Percentiles rank a stretch among this genome's conserved stretches.
Conservation (phyloP, 2,797 vertebrate genomes). For the Emys orbicularis region DNA sequence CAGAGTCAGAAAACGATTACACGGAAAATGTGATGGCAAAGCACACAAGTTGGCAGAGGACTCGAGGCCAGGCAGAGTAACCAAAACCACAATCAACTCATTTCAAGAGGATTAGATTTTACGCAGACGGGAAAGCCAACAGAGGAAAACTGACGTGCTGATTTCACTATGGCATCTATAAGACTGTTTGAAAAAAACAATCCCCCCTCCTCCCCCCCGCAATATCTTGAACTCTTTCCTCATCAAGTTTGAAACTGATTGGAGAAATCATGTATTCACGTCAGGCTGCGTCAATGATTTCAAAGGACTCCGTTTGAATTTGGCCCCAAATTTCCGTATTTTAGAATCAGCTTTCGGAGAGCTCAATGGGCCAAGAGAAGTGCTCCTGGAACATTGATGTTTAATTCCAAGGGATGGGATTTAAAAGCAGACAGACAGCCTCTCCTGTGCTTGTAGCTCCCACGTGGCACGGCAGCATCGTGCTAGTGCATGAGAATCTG, state of each 20-base stretch:
- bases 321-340: not conserved
- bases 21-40: not conserved
- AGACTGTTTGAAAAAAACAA: not conserved
- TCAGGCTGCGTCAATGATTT: not conserved
- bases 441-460: too few relatives aligned
- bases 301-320: not conserved
- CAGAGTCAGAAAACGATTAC: not conserved
- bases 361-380: not conserved
- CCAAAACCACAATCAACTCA: not conserved
- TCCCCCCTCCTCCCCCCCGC: accelerated
- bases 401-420: not conserved
- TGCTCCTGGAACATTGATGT: too few relatives aligned
- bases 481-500: too few relatives aligned
- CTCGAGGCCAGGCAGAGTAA: not conserved
- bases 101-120: not conserved
- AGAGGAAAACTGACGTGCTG: not conserved
- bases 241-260: not conserved
- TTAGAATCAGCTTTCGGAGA: not conserved
- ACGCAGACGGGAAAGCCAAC: not conserved
- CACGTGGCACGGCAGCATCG: not conserved
- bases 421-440: not conserved
- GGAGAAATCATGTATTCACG: not conserved
- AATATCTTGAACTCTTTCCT: not conserved
- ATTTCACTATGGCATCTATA: not conserved
- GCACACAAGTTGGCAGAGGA: not conserved